phyloP scores from a whole-genome alignment of 1,140 invertebrate genomes.

The Heliconius melpomene region DNA sequence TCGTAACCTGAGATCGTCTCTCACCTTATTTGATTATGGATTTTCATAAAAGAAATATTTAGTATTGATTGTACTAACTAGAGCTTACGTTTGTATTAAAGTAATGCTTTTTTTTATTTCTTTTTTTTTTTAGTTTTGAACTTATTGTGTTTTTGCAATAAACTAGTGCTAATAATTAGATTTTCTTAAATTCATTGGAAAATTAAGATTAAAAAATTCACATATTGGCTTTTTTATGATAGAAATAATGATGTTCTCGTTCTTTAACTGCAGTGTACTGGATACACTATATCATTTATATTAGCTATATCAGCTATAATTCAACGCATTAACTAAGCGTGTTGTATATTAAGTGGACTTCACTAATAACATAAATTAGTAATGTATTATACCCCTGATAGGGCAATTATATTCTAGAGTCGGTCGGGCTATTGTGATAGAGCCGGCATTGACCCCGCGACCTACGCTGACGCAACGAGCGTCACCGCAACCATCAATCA shows the following conservation, averaged over 20 bases:
- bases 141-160: background rate
- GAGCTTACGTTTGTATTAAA: slow-evolving; percentile 14
- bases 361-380: background rate
- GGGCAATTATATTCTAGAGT: slow-evolving; percentile 8
- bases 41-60: slow-evolving; percentile 59
- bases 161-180: too few species aligned
- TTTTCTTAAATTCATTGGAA: too few species aligned
- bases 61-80: slow-evolving; percentile 17
- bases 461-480: slow-evolving; percentile 62
- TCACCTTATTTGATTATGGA: slow-evolving; percentile 55
- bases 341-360: slow-evolving; percentile 6
- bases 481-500: slow-evolving; percentile 75
- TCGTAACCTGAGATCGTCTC: slow-evolving; percentile 57
- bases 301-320: background rate
- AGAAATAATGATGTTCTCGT: too few species aligned
- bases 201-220: too few species aligned
- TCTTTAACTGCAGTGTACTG: too few species aligned
- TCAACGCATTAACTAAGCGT: background rate
- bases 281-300: too few species aligned
- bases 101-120: background rate
- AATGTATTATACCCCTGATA: background rate
- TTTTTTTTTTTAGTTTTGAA: background rate
- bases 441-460: slow-evolving; percentile 72
- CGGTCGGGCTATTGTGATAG: background rate
- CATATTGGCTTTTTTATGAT: too few species aligned